phyloP scores from a whole-genome alignment of 2,113 vertebrate species.

The Anguilla rostrata region DNA sequence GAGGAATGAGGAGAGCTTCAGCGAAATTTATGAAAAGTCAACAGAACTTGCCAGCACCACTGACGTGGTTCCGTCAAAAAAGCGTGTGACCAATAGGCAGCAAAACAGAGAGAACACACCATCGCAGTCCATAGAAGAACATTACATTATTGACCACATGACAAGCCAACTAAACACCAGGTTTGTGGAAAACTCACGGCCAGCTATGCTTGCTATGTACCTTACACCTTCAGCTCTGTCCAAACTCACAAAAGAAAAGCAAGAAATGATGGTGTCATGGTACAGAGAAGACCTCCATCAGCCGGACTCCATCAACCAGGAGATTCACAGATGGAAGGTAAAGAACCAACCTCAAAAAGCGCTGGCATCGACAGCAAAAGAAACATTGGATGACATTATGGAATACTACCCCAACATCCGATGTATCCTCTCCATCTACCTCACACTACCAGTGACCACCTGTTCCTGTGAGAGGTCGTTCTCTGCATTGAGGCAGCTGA shows the following conservation, averaged over 20 bases:
- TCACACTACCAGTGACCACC: slow-evolving; percentile 15
- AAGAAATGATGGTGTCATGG: slow-evolving; percentile 15
- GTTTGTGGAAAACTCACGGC: neutral
- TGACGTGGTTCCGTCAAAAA: slow-evolving; percentile 12
- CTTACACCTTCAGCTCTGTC: neutral
- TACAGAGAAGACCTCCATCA: slow-evolving; percentile 20
- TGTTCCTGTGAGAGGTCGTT: slow-evolving; percentile 17
- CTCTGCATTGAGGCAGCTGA: slow-evolving; percentile 1
- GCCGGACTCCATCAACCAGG: slow-evolving; percentile 10
- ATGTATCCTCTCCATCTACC: slow-evolving; percentile 13
- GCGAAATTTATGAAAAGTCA: slow-evolving; percentile 19
- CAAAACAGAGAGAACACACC: slow-evolving; percentile 14
- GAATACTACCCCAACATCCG: slow-evolving; percentile 2
- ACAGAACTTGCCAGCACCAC: slow-evolving; percentile 1
- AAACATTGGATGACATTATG: slow-evolving; percentile 1
- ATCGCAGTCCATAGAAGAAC: slow-evolving; percentile 17
- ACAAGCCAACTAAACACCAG: neutral
- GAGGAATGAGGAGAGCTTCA: slow-evolving; percentile 15
- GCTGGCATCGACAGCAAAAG: neutral
- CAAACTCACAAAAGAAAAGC: slow-evolving; percentile 13
- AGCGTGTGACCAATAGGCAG: neutral
- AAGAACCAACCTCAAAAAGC: neutral
- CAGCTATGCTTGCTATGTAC: neutral
- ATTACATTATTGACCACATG: neutral
- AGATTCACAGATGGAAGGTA: slow-evolving; percentile 23